Evolutionary conservation across 2,888 invertebrate species (phyloP).

Genomic region (Diarsia rubi): DNA sequence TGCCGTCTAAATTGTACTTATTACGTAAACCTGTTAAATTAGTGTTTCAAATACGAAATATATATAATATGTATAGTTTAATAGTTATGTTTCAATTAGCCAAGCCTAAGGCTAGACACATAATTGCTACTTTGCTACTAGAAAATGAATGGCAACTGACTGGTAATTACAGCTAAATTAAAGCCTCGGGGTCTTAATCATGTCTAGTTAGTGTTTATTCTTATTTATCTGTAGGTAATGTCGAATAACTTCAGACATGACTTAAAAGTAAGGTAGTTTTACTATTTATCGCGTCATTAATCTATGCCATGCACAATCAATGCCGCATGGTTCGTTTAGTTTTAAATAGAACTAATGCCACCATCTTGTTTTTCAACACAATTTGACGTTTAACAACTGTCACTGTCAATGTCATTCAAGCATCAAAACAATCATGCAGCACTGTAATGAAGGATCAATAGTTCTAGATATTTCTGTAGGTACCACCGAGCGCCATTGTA

Average conservation of each 20-base stretch:
- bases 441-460: background rate
- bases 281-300: background rate
- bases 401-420: background rate
- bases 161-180: conserved; percentile 5
- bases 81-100: conserved; percentile 33
- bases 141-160: conserved; percentile 12
- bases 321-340: background rate
- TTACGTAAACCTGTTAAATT: conserved; percentile 29
- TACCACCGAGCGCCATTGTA: conserved; percentile 30
- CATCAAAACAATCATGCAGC: background rate
- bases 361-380: background rate
- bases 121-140: conserved; percentile 15
- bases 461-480: conserved; percentile 1
- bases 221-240: background rate
- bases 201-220: background rate
- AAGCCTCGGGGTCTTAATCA: conserved; percentile 2
- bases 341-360: background rate
- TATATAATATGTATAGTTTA: too few species aligned
- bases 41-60: conserved; percentile 9
- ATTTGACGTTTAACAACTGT: background rate
- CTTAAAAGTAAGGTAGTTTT: background rate
- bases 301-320: background rate
- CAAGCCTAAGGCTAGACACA: conserved; percentile 14
- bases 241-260: background rate
- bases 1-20: conserved; percentile 5